A percentile compares a stretch with the other conserved stretches of the same genome.
Conservation (phyloP, 1,140 invertebrate genomes). For the Steinernema feltiae region DNA sequence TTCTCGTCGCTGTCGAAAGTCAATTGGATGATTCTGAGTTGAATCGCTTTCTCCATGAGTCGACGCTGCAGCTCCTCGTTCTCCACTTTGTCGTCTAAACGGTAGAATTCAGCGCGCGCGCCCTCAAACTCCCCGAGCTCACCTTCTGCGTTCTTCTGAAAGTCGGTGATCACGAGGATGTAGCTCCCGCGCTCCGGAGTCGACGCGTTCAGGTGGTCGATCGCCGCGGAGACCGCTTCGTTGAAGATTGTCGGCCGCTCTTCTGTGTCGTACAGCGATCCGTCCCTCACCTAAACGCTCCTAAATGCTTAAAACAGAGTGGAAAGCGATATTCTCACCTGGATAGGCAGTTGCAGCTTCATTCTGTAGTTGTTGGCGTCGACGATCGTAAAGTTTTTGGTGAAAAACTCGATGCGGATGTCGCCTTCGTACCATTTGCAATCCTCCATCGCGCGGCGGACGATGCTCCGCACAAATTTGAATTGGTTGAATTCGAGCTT, state of each 20-base stretch:
- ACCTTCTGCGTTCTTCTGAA: not conserved
- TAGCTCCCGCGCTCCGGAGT: not conserved
- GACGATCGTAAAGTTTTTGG: conserved; percentile 6
- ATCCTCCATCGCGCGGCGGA: not conserved
- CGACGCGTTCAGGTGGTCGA: not conserved
- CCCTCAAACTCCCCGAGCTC: not conserved
- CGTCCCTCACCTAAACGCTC: not conserved
- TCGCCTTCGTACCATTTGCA: conserved; percentile 3
- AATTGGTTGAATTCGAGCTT: not conserved
- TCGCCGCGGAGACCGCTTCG: not conserved
- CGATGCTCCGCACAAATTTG: not conserved
- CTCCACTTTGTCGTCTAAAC: not conserved
- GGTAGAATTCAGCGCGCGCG: not conserved
- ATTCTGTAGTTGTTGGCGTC: not conserved
- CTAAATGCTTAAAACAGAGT: too few species aligned
- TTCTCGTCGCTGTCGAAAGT: not conserved
- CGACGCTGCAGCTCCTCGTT: not conserved
- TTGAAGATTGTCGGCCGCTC: not conserved
- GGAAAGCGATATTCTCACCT: too few species aligned
- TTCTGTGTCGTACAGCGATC: not conserved
- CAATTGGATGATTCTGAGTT: not conserved
- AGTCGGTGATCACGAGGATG: not conserved
- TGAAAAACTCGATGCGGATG: not conserved
- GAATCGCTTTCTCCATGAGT: not conserved
- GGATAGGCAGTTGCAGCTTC: not conserved